Percentiles rank a stretch among this genome's conserved stretches.
Evolutionary conservation across 1,140 invertebrate species (phyloP).

Genomic region (Spodoptera frugiperda): DNA sequence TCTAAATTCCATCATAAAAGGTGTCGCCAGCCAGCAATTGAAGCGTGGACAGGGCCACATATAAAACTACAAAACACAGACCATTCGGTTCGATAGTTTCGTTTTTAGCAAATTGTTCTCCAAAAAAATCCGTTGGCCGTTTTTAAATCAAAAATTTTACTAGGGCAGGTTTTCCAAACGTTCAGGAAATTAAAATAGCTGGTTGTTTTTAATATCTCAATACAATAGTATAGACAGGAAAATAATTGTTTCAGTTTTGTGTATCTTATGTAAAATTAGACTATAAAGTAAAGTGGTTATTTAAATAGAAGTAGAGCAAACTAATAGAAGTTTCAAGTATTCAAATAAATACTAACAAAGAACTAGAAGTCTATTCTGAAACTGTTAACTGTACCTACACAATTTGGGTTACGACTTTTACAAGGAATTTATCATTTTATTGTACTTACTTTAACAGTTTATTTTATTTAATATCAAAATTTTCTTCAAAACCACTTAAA

Average conservation of each 20-base stretch:
- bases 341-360: too few species aligned
- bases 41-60: constrained; percentile 13
- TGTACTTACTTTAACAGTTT: not conserved
- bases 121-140: constrained; percentile 15
- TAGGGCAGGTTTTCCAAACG: constrained; percentile 8
- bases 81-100: not conserved
- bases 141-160: constrained; percentile 30
- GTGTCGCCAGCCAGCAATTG: constrained; percentile 4
- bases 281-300: too few species aligned
- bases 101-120: not conserved
- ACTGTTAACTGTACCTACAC: too few species aligned
- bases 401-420: too few species aligned
- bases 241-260: too few species aligned
- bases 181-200: not conserved
- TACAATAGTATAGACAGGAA: too few species aligned
- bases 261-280: too few species aligned
- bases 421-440: too few species aligned
- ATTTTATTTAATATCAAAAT: not conserved
- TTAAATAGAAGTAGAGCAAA: too few species aligned
- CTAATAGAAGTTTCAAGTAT: too few species aligned
- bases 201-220: not conserved
- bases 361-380: too few species aligned
- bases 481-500: not conserved
- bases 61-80: constrained; percentile 35
- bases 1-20: not conserved